Evolutionary conservation across 1,140 invertebrate genomes (phyloP), one percentile per base, ranked within the genome.

Genomic region (Pogonomyrmex californicus): DNA sequence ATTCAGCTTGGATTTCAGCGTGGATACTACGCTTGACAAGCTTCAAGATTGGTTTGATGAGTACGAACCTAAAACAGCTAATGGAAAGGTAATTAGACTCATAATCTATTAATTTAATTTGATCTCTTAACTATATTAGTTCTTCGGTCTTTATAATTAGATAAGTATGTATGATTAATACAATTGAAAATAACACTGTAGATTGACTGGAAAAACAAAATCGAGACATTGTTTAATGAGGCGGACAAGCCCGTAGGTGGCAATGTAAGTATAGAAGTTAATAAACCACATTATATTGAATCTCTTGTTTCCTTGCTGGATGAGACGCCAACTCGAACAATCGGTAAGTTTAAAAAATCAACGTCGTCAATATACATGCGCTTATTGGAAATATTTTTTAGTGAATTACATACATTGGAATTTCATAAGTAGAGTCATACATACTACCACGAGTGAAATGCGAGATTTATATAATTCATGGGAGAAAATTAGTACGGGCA

Each of bases 401-500:
- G 92, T 90, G 3, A 92, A 92, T 58, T 92, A 91, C 38, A 65
- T 92, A 49, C 92, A 92, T 23, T 92, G 92, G 92, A 70, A 86
- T 17, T 90, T 91, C 9, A 9, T 92, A 1, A 90, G 82, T 23
- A 77, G 36, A 51, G 49, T 85, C 36, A 66, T 91, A 75, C 66
- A 73, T 6, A 47, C 79, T 56, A 91, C 88, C 9, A 92, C 86
- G 0, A 60, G 60, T 4, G 36, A 81, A 63, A 89, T 91, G 88
- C 86, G 71, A 56, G 44, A 49, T 9, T 49, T 88, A 1, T 85
- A 86, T 1, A 1, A 63, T 12, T 3, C 9, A 12, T 87, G 87
- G 87, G 7, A 82, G 3, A 12, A 6, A 36, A 2, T 23, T 23
- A n/a, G 41, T 0, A 23, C 23, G 23, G 23, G 23, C 23, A 68